phyloP scores from a whole-genome alignment of 1,140 invertebrate species.

The Solen grandis region DNA sequence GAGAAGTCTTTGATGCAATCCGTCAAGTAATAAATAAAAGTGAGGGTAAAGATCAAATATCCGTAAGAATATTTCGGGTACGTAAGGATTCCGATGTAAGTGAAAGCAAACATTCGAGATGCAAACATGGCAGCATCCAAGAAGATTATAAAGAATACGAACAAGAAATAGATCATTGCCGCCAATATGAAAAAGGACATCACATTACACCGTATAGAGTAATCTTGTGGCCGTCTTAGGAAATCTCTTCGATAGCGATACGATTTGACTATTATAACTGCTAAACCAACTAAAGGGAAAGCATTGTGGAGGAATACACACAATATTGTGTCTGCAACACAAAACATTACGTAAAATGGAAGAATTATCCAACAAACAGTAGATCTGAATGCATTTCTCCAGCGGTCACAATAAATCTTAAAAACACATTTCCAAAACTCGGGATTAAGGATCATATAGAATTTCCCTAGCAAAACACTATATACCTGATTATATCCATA shows the following conservation, averaged over 20 bases:
- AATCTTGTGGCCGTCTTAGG: neutral
- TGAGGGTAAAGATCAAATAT: conserved; percentile 30
- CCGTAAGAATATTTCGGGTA: conserved; percentile 36
- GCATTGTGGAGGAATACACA: conserved; percentile 1
- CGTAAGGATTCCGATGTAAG: conserved; percentile 29
- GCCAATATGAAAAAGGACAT: neutral
- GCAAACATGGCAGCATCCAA: conserved; percentile 36
- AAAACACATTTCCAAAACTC: conserved; percentile 19
- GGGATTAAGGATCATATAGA: too few species aligned
- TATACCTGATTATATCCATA: conserved; percentile 22
- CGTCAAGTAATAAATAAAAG: conserved; percentile 30
- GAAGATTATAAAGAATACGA: conserved; percentile 36
- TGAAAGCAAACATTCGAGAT: conserved; percentile 8
- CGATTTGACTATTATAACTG: conserved; percentile 18
- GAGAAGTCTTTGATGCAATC: conserved; percentile 19
- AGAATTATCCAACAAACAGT: neutral
- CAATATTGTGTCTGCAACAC: conserved; percentile 3
- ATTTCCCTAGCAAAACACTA: conserved; percentile 2
- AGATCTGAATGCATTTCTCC: neutral
- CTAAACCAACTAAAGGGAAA: conserved; percentile 9
- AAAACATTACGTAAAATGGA: conserved; percentile 9
- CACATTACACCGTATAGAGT: neutral
- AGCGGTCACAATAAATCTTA: conserved; percentile 1
- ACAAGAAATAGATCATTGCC: conserved; percentile 26
- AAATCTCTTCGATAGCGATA: neutral